These are phyloP conservation scores for Eulimnadia texana DNA, from an alignment of 1,140 invertebrate species.

Conservation along the genomic window DNA sequence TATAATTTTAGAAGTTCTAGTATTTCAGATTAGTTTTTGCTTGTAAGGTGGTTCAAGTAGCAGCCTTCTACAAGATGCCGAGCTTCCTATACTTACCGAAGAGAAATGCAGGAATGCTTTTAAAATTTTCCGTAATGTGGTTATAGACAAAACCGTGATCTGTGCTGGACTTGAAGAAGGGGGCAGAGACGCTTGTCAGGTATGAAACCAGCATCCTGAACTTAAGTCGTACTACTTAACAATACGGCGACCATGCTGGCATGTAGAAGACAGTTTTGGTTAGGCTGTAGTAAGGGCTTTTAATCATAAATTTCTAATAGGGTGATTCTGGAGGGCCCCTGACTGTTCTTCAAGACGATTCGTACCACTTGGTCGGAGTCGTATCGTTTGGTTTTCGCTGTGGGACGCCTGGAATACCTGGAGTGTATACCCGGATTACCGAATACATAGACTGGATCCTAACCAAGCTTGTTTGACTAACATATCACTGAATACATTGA, in stretches of 20 bases:
- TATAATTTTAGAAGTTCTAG: neutral
- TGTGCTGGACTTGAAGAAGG: conserved; percentile 1
- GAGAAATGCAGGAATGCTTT: neutral
- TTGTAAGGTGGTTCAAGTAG: neutral
- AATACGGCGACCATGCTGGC: no score
- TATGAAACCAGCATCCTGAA: no score
- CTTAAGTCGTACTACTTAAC: no score
- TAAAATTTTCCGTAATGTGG: neutral
- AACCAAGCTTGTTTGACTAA: neutral
- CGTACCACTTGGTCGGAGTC: neutral
- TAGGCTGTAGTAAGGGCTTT: no score
- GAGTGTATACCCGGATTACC: conserved; percentile 53
- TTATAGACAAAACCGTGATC: conserved; percentile 2
- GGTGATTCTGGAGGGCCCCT: neutral
- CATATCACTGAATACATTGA: no score
- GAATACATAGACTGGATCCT: conserved; percentile 55
- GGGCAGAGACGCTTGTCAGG: conserved; percentile 6
- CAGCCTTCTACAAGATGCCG: neutral
- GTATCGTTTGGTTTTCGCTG: conserved; percentile 30
- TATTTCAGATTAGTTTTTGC: no score
- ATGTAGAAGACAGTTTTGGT: no score
- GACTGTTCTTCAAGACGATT: neutral
- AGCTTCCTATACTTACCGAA: neutral
- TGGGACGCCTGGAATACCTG: conserved; percentile 46
- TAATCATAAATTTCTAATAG: no score